Evolutionary conservation across 1,140 invertebrate species (phyloP), one percentile per base, ranked within the genome.

Genomic region (Venustaconcha ellipsiformis): DNA sequence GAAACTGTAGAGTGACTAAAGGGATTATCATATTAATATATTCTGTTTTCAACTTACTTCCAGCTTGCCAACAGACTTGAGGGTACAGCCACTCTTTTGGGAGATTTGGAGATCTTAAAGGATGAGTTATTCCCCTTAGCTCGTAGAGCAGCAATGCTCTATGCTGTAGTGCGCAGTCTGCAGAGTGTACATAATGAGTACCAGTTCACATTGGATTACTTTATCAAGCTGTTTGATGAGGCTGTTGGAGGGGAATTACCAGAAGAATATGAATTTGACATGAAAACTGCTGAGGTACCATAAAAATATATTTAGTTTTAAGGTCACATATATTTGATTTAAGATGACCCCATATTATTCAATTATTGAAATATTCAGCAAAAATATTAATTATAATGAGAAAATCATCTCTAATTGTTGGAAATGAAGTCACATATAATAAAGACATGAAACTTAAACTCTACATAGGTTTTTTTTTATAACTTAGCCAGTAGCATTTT

Each of bases 71-170:
- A 80, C 15, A 75, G 83, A 56, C 69, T 87, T 8, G 76, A 79
- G 60, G 79, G 85, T 13, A 86, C 84, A 6, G 66, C 82, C 72
- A 75, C 65, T 17, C 65, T 88, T 57, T 72, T 89, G 69, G 73
- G 80, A 37, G 86, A 89, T 62, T 74, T 89, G 76, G 85, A 89
- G 60, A 60, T 78, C 18, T 74, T 89, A 13, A 86, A 83, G 67
- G 86, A 89, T 76, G 88, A 89, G 76, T 78, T 89, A 48, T 87
- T 84, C 68, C 87, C 88, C 57, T 70, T 89, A 63, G 87, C 88
- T 26, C 74, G 84, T n/a, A 63, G 87, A 59, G 88, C 82, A 18
- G 85, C 88, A 69, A 85, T 87, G 81, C 72, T 89, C 77, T 89
- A 82, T 77, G 74, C 82, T n/a, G 78, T 88, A 17, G 74, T 86